Conservation (phyloP, 2,113 vertebrate species). For the Callipepla californica region DNA sequence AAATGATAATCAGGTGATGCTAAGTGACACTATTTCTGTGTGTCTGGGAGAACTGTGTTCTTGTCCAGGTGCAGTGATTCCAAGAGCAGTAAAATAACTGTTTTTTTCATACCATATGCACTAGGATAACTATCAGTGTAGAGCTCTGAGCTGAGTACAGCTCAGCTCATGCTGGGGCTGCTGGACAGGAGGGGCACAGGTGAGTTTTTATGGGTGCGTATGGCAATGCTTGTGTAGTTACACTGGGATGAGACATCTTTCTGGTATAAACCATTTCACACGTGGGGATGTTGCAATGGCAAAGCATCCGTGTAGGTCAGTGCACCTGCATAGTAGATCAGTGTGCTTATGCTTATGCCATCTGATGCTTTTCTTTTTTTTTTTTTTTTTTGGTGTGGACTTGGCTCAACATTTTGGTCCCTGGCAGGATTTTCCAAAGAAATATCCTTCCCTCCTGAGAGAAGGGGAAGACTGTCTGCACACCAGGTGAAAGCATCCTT, state of each 20-base stretch:
- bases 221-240: not conserved
- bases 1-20: not conserved
- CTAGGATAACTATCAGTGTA: too few species aligned
- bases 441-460: not conserved
- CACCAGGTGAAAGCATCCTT: not conserved
- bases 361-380: accelerated
- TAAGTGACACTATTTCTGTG: not conserved
- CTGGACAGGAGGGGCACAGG: not conserved
- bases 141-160: accelerated
- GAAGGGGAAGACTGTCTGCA: not conserved
- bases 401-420: not conserved
- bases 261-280: accelerated
- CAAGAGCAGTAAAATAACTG: not conserved
- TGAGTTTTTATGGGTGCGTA: not conserved
- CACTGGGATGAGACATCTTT: not conserved
- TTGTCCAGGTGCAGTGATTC: not conserved
- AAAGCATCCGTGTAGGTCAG: accelerated
- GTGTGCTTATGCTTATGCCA: too few species aligned
- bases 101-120: not conserved
- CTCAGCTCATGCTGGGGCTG: not conserved
- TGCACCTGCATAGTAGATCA: too few species aligned
- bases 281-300: accelerated
- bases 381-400: not conserved
- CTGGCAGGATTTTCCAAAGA: not conserved
- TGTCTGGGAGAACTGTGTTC: not conserved